Conservation (phyloP, 2,113 vertebrate species). For the Pachypanchax playfairii region DNA sequence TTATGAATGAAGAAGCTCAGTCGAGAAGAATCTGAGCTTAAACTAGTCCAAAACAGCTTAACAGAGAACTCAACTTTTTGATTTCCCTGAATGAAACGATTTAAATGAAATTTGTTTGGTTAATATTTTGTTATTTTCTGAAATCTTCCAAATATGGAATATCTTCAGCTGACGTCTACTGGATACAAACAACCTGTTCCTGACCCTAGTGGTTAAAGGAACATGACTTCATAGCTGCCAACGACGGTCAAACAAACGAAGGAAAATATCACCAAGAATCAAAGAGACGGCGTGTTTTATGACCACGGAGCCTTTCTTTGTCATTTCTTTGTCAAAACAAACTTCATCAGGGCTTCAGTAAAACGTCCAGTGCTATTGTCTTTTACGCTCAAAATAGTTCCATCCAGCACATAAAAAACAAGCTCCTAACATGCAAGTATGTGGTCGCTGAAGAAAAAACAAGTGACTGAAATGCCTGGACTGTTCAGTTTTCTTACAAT, state of each 20-base stretch:
- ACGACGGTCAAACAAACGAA: constrained; percentile 54
- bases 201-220: constrained; percentile 8
- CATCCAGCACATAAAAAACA: constrained; percentile 67
- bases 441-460: constrained; percentile 62
- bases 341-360: constrained; percentile 53
- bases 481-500: constrained; percentile 72
- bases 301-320: constrained; percentile 36
- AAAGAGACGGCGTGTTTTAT: constrained; percentile 52
- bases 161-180: background rate
- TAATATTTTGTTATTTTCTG: no score
- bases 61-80: constrained; percentile 13
- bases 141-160: no score
- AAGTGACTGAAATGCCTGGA: constrained; percentile 60
- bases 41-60: constrained; percentile 30
- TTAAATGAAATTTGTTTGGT: no score
- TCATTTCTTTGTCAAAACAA: constrained; percentile 51
- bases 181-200: constrained; percentile 15
- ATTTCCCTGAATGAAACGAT: background rate
- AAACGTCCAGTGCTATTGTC: constrained; percentile 60
- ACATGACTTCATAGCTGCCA: constrained; percentile 31
- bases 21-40: constrained; percentile 42
- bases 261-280: constrained; percentile 41
- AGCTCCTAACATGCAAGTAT: constrained; percentile 67
- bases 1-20: constrained; percentile 36
- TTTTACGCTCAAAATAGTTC: constrained; percentile 54